Evolutionary conservation across 1,140 invertebrate genomes (phyloP), one percentile per base, ranked within the genome.

Genomic region (Hycleus phaleratus): DNA sequence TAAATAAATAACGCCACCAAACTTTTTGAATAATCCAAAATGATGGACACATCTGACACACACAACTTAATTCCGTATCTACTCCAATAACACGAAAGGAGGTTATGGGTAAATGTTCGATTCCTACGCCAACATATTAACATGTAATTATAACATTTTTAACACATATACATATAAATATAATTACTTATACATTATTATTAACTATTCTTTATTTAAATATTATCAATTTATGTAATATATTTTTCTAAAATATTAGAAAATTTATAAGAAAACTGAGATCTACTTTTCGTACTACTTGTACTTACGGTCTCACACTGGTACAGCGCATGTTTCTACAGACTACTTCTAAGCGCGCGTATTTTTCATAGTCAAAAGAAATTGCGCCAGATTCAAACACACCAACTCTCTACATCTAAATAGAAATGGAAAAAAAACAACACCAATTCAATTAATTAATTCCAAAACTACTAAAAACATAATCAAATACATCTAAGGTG

Each of bases 41-140:
- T 74, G 78, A 79, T 78, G 75, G 79, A 78, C 77, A 80, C 78
- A 77, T 78, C 76, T 78, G 78, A 80, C 79, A 80, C 79, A 80
- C 77, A 79, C 79, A 81, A 71, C 70, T 81, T 78, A 77, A 79
- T 80, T 75, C 69, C 79, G 79, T 81, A 80, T 80, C 79, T 79
- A 80, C 78, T 79, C 78, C 78, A 82, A 80, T 81, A 80, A 80
- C 78, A 79, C 80, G 74, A 81, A 81, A 80, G 78, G 80, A 82
- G 81, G 81, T 82, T 82, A 82, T 79, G 79, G 73, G 79, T 81
- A 80, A 80, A 79, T 77, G 76, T 78, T 78, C 75, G 76, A 79
- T 80, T 72, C 69, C 70, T 73, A 73, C 72, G 71, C 71, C 63
- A 60, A 61, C 61, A 65, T 67, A 66, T 68, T 68, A 62, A 57